Evolutionary conservation across 1,140 invertebrate genomes (phyloP).

Genomic region (Hormaphis cornu): DNA sequence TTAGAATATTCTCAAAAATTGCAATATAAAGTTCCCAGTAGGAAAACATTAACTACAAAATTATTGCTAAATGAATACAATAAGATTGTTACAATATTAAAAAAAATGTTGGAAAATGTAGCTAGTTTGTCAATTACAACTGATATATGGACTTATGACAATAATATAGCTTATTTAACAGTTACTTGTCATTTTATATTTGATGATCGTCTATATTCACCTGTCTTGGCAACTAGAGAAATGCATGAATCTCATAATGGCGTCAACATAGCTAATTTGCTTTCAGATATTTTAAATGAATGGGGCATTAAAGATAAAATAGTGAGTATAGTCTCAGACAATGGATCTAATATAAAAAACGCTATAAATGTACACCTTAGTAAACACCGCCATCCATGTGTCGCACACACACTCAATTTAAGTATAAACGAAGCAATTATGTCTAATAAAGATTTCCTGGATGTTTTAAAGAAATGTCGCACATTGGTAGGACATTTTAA

Average conservation of each 20-base stretch:
- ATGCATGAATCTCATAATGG: background rate
- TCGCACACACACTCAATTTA: background rate
- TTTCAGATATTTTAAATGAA: too few relatives aligned
- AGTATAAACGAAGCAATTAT: background rate
- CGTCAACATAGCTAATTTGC: too few relatives aligned
- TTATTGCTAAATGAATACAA: background rate
- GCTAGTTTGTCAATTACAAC: background rate
- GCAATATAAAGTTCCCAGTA: background rate
- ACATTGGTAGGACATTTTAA: background rate
- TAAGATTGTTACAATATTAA: background rate
- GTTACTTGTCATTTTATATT: background rate
- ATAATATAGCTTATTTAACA: background rate
- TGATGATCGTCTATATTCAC: background rate
- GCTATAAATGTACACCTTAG: too few relatives aligned
- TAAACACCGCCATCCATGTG: background rate
- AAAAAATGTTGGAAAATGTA: background rate
- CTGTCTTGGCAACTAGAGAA: background rate
- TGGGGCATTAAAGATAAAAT: too few relatives aligned
- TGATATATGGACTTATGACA: background rate
- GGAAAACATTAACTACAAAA: background rate
- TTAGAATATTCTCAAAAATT: background rate
- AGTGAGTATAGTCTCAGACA: too few relatives aligned
- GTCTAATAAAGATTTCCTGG: background rate
- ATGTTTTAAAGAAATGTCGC: background rate
- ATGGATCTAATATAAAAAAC: too few relatives aligned